These are phyloP conservation scores for Phyllostomus discolor DNA, from an alignment of 2,113 vertebrate genomes.

Conservation along the genomic window DNA sequence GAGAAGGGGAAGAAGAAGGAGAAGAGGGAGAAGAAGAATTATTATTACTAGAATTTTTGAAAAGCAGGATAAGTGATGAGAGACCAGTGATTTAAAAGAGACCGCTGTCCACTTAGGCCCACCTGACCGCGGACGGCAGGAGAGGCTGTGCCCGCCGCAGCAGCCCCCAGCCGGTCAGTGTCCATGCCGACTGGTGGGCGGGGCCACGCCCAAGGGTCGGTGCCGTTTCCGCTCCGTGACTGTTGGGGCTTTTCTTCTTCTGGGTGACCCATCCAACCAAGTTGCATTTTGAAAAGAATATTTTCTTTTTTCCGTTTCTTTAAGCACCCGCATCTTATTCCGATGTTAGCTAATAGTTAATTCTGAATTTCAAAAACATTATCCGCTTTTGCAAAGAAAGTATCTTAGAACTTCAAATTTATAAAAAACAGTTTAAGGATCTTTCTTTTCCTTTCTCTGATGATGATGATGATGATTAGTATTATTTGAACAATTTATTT, in stretches of 20 bases:
- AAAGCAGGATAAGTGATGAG: neutral
- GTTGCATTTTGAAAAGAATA: neutral
- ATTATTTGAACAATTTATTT: neutral
- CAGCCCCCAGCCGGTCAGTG: neutral
- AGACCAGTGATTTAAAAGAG: neutral
- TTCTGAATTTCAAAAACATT: neutral
- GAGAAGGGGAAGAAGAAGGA: no score
- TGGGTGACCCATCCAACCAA: neutral
- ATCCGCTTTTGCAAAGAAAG: neutral
- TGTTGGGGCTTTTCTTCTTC: neutral
- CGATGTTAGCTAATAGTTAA: neutral
- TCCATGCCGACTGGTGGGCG: rapidly evolving
- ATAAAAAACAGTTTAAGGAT: neutral
- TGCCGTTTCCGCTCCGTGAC: neutral
- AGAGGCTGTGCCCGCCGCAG: no score
- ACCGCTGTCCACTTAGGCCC: neutral
- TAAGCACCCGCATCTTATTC: neutral
- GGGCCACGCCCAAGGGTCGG: neutral
- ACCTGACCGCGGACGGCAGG: neutral
- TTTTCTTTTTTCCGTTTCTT: neutral
- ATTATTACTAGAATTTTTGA: neutral
- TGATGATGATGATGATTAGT: neutral
- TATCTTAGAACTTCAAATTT: neutral
- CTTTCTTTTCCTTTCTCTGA: neutral
- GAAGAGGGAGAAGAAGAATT: no score